These are phyloP conservation scores for Laothoe populi DNA, from an alignment of 2,888 invertebrate genomes.

Conservation along the genomic window DNA sequence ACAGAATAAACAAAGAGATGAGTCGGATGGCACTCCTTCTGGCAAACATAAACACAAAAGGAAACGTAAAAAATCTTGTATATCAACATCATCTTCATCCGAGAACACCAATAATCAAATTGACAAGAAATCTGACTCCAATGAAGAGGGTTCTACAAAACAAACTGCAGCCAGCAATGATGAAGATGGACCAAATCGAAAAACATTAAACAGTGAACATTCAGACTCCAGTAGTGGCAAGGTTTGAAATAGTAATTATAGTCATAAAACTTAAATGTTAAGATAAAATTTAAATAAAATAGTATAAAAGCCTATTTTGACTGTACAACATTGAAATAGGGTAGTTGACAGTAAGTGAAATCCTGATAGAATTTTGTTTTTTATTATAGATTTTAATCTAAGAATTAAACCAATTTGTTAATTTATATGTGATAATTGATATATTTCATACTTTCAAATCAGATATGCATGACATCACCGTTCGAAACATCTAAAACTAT, in stretches of 20 bases:
- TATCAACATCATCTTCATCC: constrained; percentile 37
- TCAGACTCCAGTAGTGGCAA: constrained; percentile 64
- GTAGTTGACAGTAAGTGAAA: too few relatives aligned
- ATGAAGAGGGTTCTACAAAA: constrained; percentile 35
- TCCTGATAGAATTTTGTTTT: too few relatives aligned
- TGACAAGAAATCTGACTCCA: not conserved
- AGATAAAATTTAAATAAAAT: not conserved
- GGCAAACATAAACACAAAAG: constrained; percentile 30
- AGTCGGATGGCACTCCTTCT: not conserved
- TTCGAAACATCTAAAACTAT: too few relatives aligned
- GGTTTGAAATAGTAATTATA: constrained; percentile 60
- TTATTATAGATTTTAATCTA: too few relatives aligned
- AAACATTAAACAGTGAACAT: constrained; percentile 38
- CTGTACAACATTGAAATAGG: not conserved
- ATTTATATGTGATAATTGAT: too few relatives aligned
- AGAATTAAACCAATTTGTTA: too few relatives aligned
- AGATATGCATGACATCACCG: too few relatives aligned
- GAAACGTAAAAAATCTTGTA: constrained; percentile 30
- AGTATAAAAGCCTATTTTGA: not conserved
- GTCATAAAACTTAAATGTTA: constrained; percentile 2
- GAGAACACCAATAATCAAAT: not conserved
- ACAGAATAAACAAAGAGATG: constrained; percentile 36
- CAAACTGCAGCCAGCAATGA: constrained; percentile 34
- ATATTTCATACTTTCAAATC: too few relatives aligned
- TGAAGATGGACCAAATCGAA: constrained; percentile 28